Evolutionary conservation across 2,888 invertebrate species (phyloP), one percentile per base, ranked within the genome.

Genomic region (Eristalinus aeneus): DNA sequence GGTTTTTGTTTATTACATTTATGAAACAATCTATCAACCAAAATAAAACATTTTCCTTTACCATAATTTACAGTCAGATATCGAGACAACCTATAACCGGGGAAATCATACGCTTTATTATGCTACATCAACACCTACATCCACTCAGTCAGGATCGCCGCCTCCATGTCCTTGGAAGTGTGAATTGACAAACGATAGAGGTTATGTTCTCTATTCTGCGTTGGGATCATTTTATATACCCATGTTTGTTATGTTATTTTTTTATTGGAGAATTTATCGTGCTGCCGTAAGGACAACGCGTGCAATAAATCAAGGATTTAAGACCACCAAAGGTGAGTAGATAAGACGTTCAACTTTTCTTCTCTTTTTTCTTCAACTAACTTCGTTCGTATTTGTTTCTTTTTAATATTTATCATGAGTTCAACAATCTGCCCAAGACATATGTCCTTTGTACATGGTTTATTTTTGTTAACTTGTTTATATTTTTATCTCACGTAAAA

Each of bases 181-280:
- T 91, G 97, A 97, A 92, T 94, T 98, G 88, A 98, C 97, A 90
- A 97, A 97, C 93, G 98, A 98, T 92, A 96, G 97, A 63, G 98
- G 98, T 72, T 99, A 99, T 94, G 98, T 99, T 75, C 96, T 99
- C 74, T 98, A 98, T 93, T 98, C 98, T 3, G 98, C 99, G 0
- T 94, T 99, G 27, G 99, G 99, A n/a, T 98, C 98, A 88, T 99
- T 99, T 95, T 99, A 97, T 93, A 96, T 98, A 90, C 99, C 99
- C 54, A 98, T 98, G 98, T 95, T 98, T 90, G 97, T 99, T 89
- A 99, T 99, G 97, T 94, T 98, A 90, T 98, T 98, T 94, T 98
- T 99, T 94, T 99, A 99, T 93, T 98, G 98, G 97, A 94, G 97
- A 89, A 99, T 99, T 89, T 99, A 98, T 93, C 95, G 97, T 88